A percentile compares a stretch with the other conserved stretches of the same genome.
Conservation (phyloP, 37 sponge, comb jelly and placozoan species). For the Eunapius fragilis region DNA sequence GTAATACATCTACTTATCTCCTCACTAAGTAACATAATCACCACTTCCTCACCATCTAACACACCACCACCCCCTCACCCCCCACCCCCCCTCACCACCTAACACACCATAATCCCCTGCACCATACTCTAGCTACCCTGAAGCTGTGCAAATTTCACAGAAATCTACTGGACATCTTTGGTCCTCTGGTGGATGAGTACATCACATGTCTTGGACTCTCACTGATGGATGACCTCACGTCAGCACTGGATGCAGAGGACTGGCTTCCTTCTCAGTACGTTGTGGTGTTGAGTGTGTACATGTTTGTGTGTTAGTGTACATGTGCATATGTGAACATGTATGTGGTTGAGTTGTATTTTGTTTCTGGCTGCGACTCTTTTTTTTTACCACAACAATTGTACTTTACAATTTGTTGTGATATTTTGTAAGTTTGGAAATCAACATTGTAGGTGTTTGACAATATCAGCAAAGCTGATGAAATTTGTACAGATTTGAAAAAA, state of each 20-base stretch:
- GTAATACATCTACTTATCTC: background rate
- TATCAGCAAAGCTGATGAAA: too few relatives aligned
- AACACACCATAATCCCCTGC: background rate
- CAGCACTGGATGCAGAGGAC: conserved; percentile 18
- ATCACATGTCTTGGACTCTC: background rate
- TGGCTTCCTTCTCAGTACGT: conserved; percentile 40
- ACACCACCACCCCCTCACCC: background rate
- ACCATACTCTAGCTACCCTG: conserved; percentile 26
- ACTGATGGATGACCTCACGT: conserved; percentile 23
- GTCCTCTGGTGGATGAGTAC: conserved; percentile 30
- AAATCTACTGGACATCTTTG: conserved; percentile 27
- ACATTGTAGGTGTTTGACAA: too few relatives aligned
- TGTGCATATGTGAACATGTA: background rate
- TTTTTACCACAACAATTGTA: too few relatives aligned
- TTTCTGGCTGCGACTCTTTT: too few relatives aligned
- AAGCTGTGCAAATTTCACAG: conserved; percentile 39
- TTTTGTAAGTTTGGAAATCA: too few relatives aligned
- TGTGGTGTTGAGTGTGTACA: background rate
- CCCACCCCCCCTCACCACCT: too few relatives aligned
- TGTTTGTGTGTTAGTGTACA: background rate
- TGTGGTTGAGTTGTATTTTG: too few relatives aligned
- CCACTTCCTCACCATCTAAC: background rate
- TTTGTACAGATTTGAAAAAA: too few relatives aligned
- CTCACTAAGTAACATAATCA: too few relatives aligned
- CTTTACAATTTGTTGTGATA: too few relatives aligned